These are phyloP conservation scores for Popillia japonica DNA, from an alignment of 1,140 invertebrate genomes.

Conservation along the genomic window DNA sequence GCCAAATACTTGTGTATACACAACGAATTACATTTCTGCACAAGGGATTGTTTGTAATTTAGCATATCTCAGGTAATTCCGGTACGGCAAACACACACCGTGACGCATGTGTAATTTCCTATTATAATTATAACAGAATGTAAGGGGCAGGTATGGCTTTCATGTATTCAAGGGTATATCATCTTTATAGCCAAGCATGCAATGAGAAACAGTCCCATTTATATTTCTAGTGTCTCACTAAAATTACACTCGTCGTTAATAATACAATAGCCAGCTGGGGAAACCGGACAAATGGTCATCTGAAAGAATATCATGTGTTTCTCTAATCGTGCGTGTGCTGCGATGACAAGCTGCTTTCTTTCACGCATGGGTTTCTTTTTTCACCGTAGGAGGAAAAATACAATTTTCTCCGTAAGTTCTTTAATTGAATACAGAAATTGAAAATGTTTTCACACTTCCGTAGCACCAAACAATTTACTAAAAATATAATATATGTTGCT, in stretches of 20 bases:
- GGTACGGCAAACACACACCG: constrained; percentile 25
- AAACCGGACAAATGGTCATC: not conserved
- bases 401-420: not conserved
- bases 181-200: constrained; percentile 23
- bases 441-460: not conserved
- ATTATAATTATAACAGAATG: constrained; percentile 31
- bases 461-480: not conserved
- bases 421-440: constrained; percentile 12
- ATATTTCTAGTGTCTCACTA: not conserved
- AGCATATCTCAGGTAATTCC: constrained; percentile 32
- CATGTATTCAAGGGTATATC: constrained; percentile 27
- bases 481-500: not conserved
- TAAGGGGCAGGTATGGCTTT: constrained; percentile 24
- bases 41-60: constrained; percentile 37
- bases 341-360: constrained; percentile 29
- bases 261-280: constrained; percentile 31
- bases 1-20: constrained; percentile 11
- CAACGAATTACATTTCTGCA: constrained; percentile 32
- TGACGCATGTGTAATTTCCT: constrained; percentile 35
- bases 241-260: constrained; percentile 21
- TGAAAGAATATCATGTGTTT: constrained; percentile 32
- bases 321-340: constrained; percentile 10
- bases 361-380: not conserved
- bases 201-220: not conserved
- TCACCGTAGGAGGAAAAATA: constrained; percentile 12